Base-by-base conservation (phyloP, 2,113 vertebrate genomes). In the Rana temporaria region DNA sequence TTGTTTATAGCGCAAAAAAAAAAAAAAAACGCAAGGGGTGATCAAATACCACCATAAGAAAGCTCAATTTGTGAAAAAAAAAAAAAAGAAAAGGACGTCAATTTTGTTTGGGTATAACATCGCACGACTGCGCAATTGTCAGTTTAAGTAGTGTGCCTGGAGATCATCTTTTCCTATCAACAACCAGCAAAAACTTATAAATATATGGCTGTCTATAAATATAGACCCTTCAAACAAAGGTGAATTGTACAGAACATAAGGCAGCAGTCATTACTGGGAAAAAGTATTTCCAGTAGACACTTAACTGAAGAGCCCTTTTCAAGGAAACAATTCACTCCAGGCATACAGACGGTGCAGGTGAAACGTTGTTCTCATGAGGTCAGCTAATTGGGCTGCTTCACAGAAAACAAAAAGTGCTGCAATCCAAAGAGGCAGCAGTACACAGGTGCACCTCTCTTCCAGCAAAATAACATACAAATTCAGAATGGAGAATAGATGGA, bases 261-360 rank as follows among this genome's bases (percentile, higher is more conserved):
- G 59, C 63, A 79, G 67, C 48, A 60, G 30, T 20, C 24, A 56
- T 82, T 77, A 32, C 77, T 24, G 38, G 34, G 7, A 34, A 63
- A 59, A 42, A 20, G 48, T 52, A 20, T 56, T 84, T 80, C 81
- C 68, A 66, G 53, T 30, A 66, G 70, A 57, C 18, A 71, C 70
- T 79, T 79, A 4, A 42, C 19, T 75, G 71, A 75, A 82, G 70
- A 75, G 62, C 60, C 24, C 70, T 67, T 82, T n/a, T 71, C 17
- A n/a, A 55, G 18, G 38, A 64, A 55, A 22, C 42, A 16, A 73
- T 22, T 53, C 48, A 26, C n/a, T 73, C 24, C 2, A 14, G 30
- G 48, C 26, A 48, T n/a, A 20, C 24, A 74, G 24, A 48, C 71
- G 19, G 16, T 67, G 22, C 16, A 20, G 55, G 71, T 20, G 19